phyloP scores from a whole-genome alignment of 2,888 invertebrate genomes.

The Drosophila melanosoma region DNA sequence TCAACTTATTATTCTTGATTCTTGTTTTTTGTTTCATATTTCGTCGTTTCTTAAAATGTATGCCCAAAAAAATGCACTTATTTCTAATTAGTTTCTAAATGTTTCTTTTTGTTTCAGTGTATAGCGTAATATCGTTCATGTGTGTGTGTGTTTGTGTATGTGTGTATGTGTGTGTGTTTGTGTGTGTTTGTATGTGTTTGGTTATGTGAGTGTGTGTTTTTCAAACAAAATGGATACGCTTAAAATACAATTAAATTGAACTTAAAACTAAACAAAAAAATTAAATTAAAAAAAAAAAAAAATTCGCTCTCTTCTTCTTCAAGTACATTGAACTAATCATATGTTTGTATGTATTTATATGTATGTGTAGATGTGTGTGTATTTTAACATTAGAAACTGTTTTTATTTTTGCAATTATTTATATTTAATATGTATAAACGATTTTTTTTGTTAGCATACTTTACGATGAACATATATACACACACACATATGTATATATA shows the following conservation, averaged over 20 bases:
- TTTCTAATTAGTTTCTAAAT: slow-evolving; percentile 63
- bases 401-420: slow-evolving; percentile 18
- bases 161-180: slow-evolving; percentile 18
- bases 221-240: slow-evolving; percentile 68
- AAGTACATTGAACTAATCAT: slow-evolving; percentile 59
- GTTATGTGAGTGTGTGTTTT: slow-evolving; percentile 59
- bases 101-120: slow-evolving; percentile 45
- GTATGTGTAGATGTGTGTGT: slow-evolving; percentile 25
- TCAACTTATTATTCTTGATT: slow-evolving; percentile 59
- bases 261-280: slow-evolving; percentile 73
- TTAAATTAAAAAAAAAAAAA: slow-evolving; percentile 44
- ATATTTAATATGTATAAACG: slow-evolving; percentile 36
- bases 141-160: slow-evolving; percentile 29
- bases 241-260: slow-evolving; percentile 75
- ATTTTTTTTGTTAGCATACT: slow-evolving; percentile 47
- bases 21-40: slow-evolving; percentile 6
- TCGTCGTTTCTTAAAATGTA: slow-evolving; percentile 54
- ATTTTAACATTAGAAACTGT: slow-evolving; percentile 45
- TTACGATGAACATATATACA: slow-evolving; percentile 41
- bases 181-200: slow-evolving; percentile 3
- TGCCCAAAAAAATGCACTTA: slow-evolving; percentile 70
- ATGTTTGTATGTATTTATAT: slow-evolving; percentile 7
- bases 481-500: slow-evolving; percentile 26
- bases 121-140: slow-evolving; percentile 53
- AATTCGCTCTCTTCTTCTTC: slow-evolving; percentile 5